Base-by-base conservation (phyloP, 2,797 vertebrate species). In the Epinephelus malabaricus region DNA sequence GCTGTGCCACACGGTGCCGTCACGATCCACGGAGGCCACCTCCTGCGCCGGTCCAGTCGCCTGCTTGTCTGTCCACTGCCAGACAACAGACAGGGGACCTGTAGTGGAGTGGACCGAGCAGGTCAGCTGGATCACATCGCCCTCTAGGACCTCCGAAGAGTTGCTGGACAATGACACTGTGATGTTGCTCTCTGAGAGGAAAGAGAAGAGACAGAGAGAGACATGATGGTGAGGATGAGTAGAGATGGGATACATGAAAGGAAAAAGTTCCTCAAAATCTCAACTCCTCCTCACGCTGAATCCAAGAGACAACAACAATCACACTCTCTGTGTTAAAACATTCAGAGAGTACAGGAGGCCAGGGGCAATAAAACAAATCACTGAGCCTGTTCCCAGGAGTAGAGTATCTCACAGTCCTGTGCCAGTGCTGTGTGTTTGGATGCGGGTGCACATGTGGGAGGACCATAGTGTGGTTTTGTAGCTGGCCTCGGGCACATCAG, bases 131-230 rank as follows among this genome's bases (percentile, higher is more conserved):
- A 99, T 94, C 79, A 90, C 94, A 45, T 97, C 96, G 0, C 98
- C 98, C 84, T 99, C 98, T 19, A 97, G 93, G 76, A 98, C 94
- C 82, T 91, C 94, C 0, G 97, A 97, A 81, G 97, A 93, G 27
- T 98, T 97, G 83, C 95, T 97, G 89, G 95, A 92, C 85, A 99
- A 90, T 4, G 96, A 96, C 89, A 97, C 95, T 1, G 96, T 97
- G 90, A 99, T 96, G 94, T 97, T 98, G 93, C 97, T 99, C 92
- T 97, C 98, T 99, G 74, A 30, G 25, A 55, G 27, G 30, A 14
- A 50, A 81, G 6, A 69, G 18, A 71, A 53, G 50, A 71, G 25
- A 74, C 17, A 66, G 15, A 63, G 40, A 60, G 8, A 60, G 30
- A 23, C 15, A 43, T 9, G 34, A 6, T 60, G 53, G 67, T 72